These are phyloP conservation scores for Phenganax stokvisi DNA, from an alignment of 92 coral and sea anemone genomes.

Conservation along the genomic window DNA sequence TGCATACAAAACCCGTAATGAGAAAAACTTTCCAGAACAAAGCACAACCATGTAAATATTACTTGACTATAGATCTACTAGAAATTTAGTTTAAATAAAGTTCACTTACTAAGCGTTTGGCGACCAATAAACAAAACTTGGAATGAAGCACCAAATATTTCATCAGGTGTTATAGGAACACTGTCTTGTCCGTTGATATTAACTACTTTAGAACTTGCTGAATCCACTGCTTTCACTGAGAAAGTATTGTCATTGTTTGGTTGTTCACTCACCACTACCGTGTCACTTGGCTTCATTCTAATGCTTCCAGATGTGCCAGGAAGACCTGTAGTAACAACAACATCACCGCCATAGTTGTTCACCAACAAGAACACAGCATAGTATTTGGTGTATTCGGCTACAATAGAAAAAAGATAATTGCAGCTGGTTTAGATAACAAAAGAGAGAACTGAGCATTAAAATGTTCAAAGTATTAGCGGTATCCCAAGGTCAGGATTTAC, in stretches of 20 bases:
- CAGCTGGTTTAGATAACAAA: too few species aligned
- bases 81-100: too few species aligned
- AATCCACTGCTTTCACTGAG: conserved; percentile 9
- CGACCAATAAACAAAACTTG: conserved; percentile 1
- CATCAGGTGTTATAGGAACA: conserved; percentile 5
- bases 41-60: too few species aligned
- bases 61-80: too few species aligned
- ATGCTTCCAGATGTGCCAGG: conserved; percentile 7
- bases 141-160: conserved; percentile 16
- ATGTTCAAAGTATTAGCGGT: too few species aligned
- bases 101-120: not conserved
- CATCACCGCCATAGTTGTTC: conserved; percentile 10
- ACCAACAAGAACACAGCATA: conserved; percentile 13
- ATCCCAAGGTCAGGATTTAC: too few species aligned
- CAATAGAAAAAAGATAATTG: too few species aligned
- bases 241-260: conserved; percentile 9
- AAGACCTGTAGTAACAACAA: conserved; percentile 14
- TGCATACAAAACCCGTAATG: too few species aligned
- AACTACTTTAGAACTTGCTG: not conserved
- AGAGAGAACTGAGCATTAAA: too few species aligned
- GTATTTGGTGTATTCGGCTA: not conserved
- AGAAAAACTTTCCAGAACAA: too few species aligned
- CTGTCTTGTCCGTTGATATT: conserved; percentile 12
- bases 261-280: conserved; percentile 23
- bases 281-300: conserved; percentile 18